A percentile compares a stretch with the other conserved stretches of the same genome.
Evolutionary conservation across 1,140 invertebrate species (phyloP).

Genomic region (Philopotamus ludificatus): DNA sequence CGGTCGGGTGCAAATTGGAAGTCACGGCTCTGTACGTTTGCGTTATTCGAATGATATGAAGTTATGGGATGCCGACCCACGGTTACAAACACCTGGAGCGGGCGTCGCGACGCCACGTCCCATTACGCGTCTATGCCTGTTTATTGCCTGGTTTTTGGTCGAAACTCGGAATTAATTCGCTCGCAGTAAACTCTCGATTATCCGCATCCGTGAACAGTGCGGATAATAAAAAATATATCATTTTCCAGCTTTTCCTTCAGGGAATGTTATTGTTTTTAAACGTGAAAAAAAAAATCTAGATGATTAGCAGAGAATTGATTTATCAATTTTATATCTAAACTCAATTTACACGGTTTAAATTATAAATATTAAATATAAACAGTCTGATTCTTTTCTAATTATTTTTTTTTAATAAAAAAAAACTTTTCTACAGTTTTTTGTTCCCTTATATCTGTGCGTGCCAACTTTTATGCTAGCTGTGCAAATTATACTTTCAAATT

Average conservation of each 20-base stretch:
- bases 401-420: too few species aligned
- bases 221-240: too few species aligned
- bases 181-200: too few species aligned
- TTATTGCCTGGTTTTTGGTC: too few species aligned
- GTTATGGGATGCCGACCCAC: background rate
- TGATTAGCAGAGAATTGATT: background rate
- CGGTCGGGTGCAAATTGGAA: slow-evolving; percentile 9
- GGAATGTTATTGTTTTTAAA: too few species aligned
- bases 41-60: background rate
- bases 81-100: background rate
- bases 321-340: background rate
- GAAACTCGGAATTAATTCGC: too few species aligned
- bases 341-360: too few species aligned
- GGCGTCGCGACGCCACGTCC: background rate
- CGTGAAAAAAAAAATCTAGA: too few species aligned
- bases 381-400: too few species aligned
- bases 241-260: too few species aligned
- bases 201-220: too few species aligned
- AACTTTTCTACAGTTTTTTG: background rate
- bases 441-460: background rate
- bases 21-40: background rate
- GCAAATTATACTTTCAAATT: slow-evolving; percentile 24
- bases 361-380: too few species aligned
- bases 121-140: background rate
- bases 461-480: slow-evolving; percentile 7